These are phyloP conservation scores for Athrips mouffetella DNA, from an alignment of 2,888 invertebrate species.

Conservation along the genomic window DNA sequence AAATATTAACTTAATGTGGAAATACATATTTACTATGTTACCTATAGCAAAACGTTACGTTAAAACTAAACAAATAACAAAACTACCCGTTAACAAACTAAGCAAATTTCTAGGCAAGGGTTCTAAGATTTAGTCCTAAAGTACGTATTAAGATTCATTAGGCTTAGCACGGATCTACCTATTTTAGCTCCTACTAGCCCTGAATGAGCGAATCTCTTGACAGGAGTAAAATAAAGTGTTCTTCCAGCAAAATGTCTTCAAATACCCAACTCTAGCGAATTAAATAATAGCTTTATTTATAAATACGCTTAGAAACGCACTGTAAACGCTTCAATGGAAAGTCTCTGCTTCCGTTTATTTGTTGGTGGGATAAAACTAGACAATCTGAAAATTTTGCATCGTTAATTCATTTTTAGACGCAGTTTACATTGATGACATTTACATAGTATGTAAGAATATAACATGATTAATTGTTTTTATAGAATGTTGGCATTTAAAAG, in stretches of 20 bases:
- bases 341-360: constrained; percentile 7
- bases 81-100: background rate
- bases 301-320: constrained; percentile 14
- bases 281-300: constrained; percentile 52
- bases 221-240: constrained; percentile 12
- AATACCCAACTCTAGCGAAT: constrained; percentile 36
- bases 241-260: constrained; percentile 21
- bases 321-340: constrained; percentile 9
- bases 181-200: constrained; percentile 12
- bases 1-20: too few species aligned
- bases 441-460: too few species aligned
- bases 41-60: too few species aligned
- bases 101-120: background rate
- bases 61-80: background rate
- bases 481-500: background rate
- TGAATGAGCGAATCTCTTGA: constrained; percentile 8
- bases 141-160: background rate
- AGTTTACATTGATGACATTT: constrained; percentile 3
- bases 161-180: constrained; percentile 1
- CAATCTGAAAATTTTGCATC: background rate
- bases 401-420: background rate
- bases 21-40: too few species aligned
- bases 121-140: constrained; percentile 2
- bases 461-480: too few species aligned
- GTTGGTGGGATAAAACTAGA: constrained; percentile 3